Percentiles rank a stretch among this genome's conserved stretches.
Evolutionary conservation across 2,113 vertebrate genomes (phyloP).

Genomic region (Acanthochromis polyacanthus): DNA sequence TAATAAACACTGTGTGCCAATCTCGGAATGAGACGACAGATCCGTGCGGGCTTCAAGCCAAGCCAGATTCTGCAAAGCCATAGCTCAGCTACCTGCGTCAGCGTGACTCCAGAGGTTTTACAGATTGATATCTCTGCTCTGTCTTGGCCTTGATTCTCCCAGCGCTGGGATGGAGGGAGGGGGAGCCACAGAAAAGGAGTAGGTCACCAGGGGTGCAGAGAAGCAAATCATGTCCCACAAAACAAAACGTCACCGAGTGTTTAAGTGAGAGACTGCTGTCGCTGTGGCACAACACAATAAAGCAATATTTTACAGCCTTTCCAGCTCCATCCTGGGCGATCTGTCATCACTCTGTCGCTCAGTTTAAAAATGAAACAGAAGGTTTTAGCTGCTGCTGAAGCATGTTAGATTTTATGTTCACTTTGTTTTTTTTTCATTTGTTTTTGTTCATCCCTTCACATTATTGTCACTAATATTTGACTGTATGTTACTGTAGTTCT

Average conservation of each 20-base stretch:
- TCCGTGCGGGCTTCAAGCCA: conserved; percentile 36
- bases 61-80: conserved; percentile 24
- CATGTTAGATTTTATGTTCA: conserved; percentile 32
- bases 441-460: conserved; percentile 36
- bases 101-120: conserved; percentile 62
- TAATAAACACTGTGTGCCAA: conserved; percentile 5
- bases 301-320: conserved; percentile 27
- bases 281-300: conserved; percentile 30
- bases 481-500: conserved; percentile 17
- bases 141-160: conserved; percentile 57
- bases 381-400: conserved; percentile 50
- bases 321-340: conserved; percentile 39
- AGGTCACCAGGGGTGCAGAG: conserved; percentile 41
- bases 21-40: conserved; percentile 14
- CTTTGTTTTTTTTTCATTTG: background rate
- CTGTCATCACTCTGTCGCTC: conserved; percentile 23
- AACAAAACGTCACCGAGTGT: conserved; percentile 54
- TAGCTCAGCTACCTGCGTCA: conserved; percentile 67
- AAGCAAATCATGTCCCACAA: conserved; percentile 66
- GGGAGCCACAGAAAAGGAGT: background rate
- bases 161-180: background rate
- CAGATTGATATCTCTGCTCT: conserved; percentile 52
- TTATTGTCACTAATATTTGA: conserved; percentile 58
- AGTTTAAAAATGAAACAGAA: conserved; percentile 36
- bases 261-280: conserved; percentile 36